Base-by-base conservation (phyloP, 2,113 vertebrate species). In the Phrynocephalus versicolor region DNA sequence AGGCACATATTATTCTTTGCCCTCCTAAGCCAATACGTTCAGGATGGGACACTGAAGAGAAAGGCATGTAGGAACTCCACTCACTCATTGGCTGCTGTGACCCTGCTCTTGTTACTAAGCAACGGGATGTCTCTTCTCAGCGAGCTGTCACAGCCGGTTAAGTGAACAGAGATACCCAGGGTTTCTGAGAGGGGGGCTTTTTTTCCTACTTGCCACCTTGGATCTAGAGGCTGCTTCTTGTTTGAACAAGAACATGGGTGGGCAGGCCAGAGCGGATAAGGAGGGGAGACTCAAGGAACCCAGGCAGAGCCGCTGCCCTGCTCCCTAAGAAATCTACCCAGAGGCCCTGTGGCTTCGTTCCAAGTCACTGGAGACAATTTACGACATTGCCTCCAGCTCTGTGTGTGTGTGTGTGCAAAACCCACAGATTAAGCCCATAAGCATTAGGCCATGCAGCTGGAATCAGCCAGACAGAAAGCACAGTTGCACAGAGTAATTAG, bases 31-130 rank as follows among this genome's bases (percentile, higher is more conserved):
- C 70, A 57, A 23, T 33, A 75, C 16, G 19, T 51, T 55, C 23
- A 23, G 33, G n/a, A 39, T 55, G 60, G 79, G 71, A 37, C 41
- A 37, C 67, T 65, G 14, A 72, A 35, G 58, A 65, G n/a, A 64
- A 57, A 79, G 27, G 60, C 39, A 65, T 77, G 69, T 2, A 21
- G 75, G 18, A 45, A 70, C 58, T 79, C 41, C 57, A 45, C 27
- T 39, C 65, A 25, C 27, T 13, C 27, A 60, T 77, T 84, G 82
- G 82, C 82, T 88, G 77, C 60, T 57, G 76, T 80, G 81, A 79
- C 58, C 81, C 76, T 7, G 57, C 21, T 73, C 67, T 60, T 39
- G 82, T 84, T 84, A 74, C 86, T 79, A 80, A 27, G 75, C 80
- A 82, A 87, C 33, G 27, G 13, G 75, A 57, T 14, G 3, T 78